Evolutionary conservation across 2,888 invertebrate genomes (phyloP).

Genomic region (Malthinus flaveolus): DNA sequence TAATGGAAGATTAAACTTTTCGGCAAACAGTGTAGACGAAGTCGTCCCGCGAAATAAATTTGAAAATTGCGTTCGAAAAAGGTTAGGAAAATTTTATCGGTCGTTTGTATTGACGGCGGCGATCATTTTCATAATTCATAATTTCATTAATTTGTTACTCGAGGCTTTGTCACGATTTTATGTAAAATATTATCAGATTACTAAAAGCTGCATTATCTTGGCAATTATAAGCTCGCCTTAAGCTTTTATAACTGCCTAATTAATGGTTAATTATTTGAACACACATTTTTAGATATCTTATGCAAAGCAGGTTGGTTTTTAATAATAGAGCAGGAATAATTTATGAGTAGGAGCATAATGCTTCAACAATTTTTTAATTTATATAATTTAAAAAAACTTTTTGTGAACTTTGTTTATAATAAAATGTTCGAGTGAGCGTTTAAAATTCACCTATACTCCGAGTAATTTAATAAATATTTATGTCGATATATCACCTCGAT

Average conservation of each 20-base stretch:
- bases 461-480: no score
- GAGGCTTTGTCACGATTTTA: conserved; percentile 58
- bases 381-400: no score
- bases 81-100: conserved; percentile 33
- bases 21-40: conserved; percentile 25
- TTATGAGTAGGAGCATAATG: conserved; percentile 12
- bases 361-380: no score
- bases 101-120: conserved; percentile 49
- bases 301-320: conserved; percentile 19
- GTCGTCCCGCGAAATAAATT: conserved; percentile 18
- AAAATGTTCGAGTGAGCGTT: no score
- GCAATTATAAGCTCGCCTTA: conserved; percentile 54
- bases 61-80: not conserved
- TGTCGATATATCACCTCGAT: no score
- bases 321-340: conserved; percentile 17
- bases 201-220: conserved; percentile 49
- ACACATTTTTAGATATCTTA: conserved; percentile 22
- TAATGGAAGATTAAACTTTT: conserved; percentile 1
- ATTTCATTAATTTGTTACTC: conserved; percentile 59
- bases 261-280: conserved; percentile 52
- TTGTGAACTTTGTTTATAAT: no score
- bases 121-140: conserved; percentile 59
- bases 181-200: conserved; percentile 56
- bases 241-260: conserved; percentile 56
- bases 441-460: no score